Percentiles rank a stretch among this genome's conserved stretches.
phyloP scores from a whole-genome alignment of 2,113 vertebrate species.

The Tupaia tana region DNA sequence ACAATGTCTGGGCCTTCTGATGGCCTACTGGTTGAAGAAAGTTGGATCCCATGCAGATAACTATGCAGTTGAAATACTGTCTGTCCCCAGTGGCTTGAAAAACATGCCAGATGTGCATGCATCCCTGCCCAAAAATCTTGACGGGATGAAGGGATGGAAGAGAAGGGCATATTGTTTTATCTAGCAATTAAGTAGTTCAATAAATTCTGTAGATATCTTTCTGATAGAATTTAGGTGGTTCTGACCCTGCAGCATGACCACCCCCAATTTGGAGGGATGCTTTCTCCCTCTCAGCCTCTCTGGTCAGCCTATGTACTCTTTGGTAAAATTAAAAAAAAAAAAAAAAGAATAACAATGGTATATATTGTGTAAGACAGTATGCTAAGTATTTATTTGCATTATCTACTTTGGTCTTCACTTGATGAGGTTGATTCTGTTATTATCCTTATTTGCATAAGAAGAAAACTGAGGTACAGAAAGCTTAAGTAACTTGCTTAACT shows the following conservation, averaged over 20 bases:
- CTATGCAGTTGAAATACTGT: too few relatives aligned
- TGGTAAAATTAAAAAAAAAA: too few relatives aligned
- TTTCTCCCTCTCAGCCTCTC: too few relatives aligned
- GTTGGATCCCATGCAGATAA: too few relatives aligned
- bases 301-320: too few relatives aligned
- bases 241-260: too few relatives aligned
- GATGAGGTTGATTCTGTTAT: background rate
- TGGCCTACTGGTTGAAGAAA: too few relatives aligned
- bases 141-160: too few relatives aligned
- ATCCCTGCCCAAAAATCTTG: too few relatives aligned
- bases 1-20: background rate
- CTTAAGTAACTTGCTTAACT: background rate
- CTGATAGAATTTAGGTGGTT: background rate
- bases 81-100: too few relatives aligned
- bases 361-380: background rate
- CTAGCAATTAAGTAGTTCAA: conserved; percentile 6
- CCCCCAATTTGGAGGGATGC: too few relatives aligned
- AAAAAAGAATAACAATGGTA: background rate
- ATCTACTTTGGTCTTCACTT: background rate
- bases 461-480: background rate
- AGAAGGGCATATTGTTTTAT: background rate
- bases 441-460: background rate
- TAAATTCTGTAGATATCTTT: background rate
- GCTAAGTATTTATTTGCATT: background rate
- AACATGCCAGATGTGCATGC: too few relatives aligned